Conservation (phyloP, 2,113 vertebrate species). For the Apaloderma vittatum region DNA sequence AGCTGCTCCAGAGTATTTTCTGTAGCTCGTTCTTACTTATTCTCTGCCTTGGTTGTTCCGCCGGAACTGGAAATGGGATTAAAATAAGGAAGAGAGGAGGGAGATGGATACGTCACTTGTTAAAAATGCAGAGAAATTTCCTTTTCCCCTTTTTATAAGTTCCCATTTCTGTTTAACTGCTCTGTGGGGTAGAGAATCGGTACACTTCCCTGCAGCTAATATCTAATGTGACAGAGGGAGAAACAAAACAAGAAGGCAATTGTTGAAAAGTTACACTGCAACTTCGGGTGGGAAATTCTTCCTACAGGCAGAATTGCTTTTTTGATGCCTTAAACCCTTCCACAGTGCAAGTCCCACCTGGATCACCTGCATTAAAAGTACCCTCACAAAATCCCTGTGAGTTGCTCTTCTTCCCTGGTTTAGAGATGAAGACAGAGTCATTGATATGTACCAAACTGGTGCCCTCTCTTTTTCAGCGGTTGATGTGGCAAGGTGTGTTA, state of each 20-base stretch:
- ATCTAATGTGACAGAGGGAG: accelerated
- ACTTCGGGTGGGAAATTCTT: neutral
- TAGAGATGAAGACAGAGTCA: neutral
- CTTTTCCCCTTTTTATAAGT: neutral
- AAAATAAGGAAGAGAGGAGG: neutral
- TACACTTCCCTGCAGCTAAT: neutral
- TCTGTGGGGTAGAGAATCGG: neutral
- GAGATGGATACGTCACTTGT: neutral
- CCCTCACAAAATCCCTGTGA: neutral
- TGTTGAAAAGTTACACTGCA: neutral
- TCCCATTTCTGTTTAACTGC: neutral
- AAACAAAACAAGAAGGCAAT: neutral
- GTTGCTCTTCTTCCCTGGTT: neutral
- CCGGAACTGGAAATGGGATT: neutral
- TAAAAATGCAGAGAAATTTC: neutral
- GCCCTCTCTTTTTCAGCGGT: neutral
- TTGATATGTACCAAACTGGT: accelerated
- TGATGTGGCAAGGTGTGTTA: neutral
- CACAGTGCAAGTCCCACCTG: accelerated
- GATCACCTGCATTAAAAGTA: neutral
- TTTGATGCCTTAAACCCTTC: neutral
- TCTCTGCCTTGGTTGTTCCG: neutral
- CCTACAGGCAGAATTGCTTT: neutral
- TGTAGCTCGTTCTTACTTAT: neutral
- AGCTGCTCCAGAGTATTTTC: neutral